Percentiles rank a stretch among this genome's conserved stretches.
phyloP scores from a whole-genome alignment of 23 tunicate genomes.

The Aplidium turbinatum region DNA sequence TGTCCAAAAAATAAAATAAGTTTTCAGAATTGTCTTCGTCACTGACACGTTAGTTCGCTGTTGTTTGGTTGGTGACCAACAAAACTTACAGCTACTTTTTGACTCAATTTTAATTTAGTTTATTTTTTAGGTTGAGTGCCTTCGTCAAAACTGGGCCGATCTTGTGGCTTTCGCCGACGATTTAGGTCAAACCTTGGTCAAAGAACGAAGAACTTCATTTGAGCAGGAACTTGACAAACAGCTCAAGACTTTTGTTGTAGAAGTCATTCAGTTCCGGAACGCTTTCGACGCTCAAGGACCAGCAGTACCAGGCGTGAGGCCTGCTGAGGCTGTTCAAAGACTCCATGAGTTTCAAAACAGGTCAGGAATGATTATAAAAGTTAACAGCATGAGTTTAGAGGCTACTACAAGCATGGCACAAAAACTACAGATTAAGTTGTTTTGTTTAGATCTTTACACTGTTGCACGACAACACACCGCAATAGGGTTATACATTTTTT shows the following conservation, averaged over 20 bases:
- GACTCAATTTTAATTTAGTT: background rate
- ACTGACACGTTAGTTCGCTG: too few relatives aligned
- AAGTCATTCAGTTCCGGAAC: slow-evolving; percentile 86
- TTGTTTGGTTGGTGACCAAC: too few relatives aligned
- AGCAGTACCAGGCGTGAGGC: slow-evolving; percentile 81
- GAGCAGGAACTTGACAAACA: slow-evolving; percentile 96
- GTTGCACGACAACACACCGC: too few relatives aligned
- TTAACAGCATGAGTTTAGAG: too few relatives aligned
- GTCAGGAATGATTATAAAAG: too few relatives aligned
- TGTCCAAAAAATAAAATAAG: too few relatives aligned
- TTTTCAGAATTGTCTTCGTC: too few relatives aligned
- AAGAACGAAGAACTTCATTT: slow-evolving; percentile 78
- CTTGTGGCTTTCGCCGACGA: slow-evolving; percentile 67
- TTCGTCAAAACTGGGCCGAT: slow-evolving; percentile 88
- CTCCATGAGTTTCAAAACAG: slow-evolving; percentile 88
- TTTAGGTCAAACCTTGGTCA: slow-evolving; percentile 71
- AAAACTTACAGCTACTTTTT: too few relatives aligned
- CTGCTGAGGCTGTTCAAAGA: slow-evolving; percentile 84
- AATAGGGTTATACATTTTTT: too few relatives aligned
- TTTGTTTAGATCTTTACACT: too few relatives aligned
- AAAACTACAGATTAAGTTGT: too few relatives aligned
- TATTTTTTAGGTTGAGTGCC: slow-evolving; percentile 57
- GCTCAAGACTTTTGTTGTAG: slow-evolving; percentile 87
- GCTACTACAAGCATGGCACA: too few relatives aligned
- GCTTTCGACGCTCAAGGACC: slow-evolving; percentile 94